phyloP scores from a whole-genome alignment of 2,113 vertebrate species.

The Osmerus eperlanus region DNA sequence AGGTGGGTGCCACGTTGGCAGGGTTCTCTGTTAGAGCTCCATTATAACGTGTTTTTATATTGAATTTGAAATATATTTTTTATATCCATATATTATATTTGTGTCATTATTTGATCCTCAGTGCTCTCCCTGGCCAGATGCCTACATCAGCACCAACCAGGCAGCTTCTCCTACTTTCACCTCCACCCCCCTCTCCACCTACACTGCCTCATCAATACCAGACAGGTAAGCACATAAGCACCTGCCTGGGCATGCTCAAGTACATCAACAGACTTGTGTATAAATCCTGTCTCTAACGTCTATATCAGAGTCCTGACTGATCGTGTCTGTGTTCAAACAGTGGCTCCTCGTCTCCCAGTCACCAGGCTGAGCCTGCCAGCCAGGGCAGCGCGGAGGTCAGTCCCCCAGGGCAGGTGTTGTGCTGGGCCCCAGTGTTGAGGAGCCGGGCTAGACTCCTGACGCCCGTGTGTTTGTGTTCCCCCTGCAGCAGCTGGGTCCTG shows the following conservation, averaged over 20 bases:
- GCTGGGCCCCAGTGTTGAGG: not conserved
- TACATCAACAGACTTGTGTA: not conserved
- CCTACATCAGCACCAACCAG: conserved; percentile 83
- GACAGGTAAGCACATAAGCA: conserved; percentile 77
- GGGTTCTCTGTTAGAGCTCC: too few species aligned
- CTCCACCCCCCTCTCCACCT: conserved; percentile 78
- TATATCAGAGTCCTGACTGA: not conserved
- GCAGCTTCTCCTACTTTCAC: conserved; percentile 81
- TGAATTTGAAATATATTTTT: not conserved
- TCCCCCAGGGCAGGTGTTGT: conserved; percentile 18
- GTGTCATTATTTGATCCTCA: conserved; percentile 41
- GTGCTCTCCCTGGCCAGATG: conserved; percentile 92
- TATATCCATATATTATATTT: not conserved
- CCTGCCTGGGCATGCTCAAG: not conserved
- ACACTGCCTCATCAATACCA: conserved; percentile 76
- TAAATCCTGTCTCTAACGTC: not conserved
- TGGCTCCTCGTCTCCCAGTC: conserved; percentile 94
- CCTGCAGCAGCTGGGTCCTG: conserved; percentile 84
- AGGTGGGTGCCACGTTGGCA: not conserved
- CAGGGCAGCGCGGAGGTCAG: conserved; percentile 81
- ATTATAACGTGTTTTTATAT: too few species aligned
- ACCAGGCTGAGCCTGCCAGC: conserved; percentile 84
- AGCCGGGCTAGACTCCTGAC: not conserved
- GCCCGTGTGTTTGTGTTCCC: not conserved
- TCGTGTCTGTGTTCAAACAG: conserved; percentile 58